Evolutionary conservation across 1,140 invertebrate species (phyloP).

Genomic region (Hormaphis cornu): DNA sequence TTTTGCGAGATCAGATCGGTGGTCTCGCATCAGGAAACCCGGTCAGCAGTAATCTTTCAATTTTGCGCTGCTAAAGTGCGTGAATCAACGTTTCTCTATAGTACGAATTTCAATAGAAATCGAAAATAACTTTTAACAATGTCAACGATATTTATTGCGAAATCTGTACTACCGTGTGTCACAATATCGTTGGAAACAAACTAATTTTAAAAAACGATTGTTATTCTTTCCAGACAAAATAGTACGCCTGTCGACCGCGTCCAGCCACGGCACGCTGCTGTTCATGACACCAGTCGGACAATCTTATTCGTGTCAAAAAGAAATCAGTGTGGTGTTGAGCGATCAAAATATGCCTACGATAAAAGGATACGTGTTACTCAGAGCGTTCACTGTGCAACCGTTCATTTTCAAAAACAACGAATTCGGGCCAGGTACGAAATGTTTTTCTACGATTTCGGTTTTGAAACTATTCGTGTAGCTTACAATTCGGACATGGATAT

Average conservation of each 20-base stretch:
- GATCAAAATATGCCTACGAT: slow-evolving; percentile 41
- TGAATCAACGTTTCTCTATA: no score
- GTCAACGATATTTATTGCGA: no score
- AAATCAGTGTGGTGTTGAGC: slow-evolving; percentile 49
- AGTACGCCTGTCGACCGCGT: slow-evolving; percentile 27
- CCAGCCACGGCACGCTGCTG: slow-evolving; percentile 43
- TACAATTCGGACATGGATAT: no score
- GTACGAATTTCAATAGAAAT: no score
- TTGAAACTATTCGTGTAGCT: no score
- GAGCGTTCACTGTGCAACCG: slow-evolving; percentile 51
- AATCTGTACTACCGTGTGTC: no score
- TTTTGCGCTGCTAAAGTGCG: no score
- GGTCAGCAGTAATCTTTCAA: no score
- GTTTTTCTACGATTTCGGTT: neutral
- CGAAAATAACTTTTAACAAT: no score
- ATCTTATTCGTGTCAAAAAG: slow-evolving; percentile 63
- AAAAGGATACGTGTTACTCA: slow-evolving; percentile 42
- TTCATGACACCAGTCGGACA: slow-evolving; percentile 78
- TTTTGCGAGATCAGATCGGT: no score
- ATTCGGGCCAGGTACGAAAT: slow-evolving; percentile 48
- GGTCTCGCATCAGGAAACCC: no score
- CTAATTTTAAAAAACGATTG: neutral
- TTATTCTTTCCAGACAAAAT: slow-evolving; percentile 35
- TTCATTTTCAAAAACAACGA: slow-evolving; percentile 56
- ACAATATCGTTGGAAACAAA: no score